Evolutionary conservation across 1,140 invertebrate genomes (phyloP).

Genomic region (Nixonia krombeini): DNA sequence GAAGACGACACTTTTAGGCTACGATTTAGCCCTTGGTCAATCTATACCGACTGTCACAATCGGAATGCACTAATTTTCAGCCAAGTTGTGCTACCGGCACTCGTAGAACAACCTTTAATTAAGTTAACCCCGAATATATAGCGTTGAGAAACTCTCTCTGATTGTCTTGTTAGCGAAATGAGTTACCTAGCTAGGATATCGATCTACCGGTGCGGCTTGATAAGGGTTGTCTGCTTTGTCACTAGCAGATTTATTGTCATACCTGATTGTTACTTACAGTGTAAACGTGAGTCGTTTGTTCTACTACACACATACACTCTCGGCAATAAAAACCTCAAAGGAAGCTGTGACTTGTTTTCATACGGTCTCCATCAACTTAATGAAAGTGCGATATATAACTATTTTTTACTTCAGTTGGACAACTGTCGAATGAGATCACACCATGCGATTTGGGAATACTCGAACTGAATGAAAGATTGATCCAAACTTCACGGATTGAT

Average conservation of each 20-base stretch:
- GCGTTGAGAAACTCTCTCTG: slow-evolving; percentile 65
- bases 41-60: slow-evolving; percentile 36
- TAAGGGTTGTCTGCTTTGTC: slow-evolving; percentile 56
- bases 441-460: too few species aligned
- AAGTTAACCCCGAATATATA: slow-evolving; percentile 62
- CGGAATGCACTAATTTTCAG: slow-evolving; percentile 41
- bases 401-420: too few species aligned
- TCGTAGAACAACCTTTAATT: slow-evolving; percentile 66
- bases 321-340: neutral
- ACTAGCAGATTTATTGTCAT: slow-evolving; percentile 56
- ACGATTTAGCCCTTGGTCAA: slow-evolving; percentile 5
- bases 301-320: slow-evolving; percentile 1
- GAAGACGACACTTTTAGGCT: too few species aligned
- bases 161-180: slow-evolving; percentile 66
- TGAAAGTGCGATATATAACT: too few species aligned
- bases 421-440: too few species aligned
- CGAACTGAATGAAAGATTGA: too few species aligned
- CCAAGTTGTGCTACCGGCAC: slow-evolving; percentile 51
- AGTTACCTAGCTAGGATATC: slow-evolving; percentile 60
- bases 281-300: slow-evolving; percentile 10
- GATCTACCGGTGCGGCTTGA: slow-evolving; percentile 58
- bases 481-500: too few species aligned
- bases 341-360: too few species aligned
- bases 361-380: too few species aligned
- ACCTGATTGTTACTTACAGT: slow-evolving; percentile 37